Conservation (phyloP, 2,113 vertebrate species). For the Recurvirostra avosetta region DNA sequence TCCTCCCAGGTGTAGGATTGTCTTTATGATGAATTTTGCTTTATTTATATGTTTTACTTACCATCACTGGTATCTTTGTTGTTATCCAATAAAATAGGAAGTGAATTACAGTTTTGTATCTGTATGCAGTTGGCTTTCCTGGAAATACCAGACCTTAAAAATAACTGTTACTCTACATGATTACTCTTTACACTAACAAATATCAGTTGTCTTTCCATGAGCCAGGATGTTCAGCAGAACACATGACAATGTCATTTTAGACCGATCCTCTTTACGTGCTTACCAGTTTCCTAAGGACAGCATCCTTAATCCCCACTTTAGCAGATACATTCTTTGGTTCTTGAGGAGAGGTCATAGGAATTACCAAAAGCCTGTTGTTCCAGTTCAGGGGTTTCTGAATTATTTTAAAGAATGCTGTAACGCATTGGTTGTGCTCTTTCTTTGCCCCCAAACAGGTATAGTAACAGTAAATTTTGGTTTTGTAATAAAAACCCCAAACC, state of each 20-base stretch:
- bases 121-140: neutral
- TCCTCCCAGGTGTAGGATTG: neutral
- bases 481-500: neutral
- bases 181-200: neutral
- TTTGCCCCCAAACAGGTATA: neutral
- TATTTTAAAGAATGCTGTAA: neutral
- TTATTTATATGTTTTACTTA: neutral
- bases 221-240: neutral
- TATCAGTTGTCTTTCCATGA: neutral
- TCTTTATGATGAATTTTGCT: neutral
- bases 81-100: neutral
- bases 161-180: neutral
- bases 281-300: slow-evolving; percentile 11
- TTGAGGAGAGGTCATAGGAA: neutral
- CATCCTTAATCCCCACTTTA: slow-evolving; percentile 11
- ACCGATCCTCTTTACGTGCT: slow-evolving; percentile 9
- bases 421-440: neutral
- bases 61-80: neutral
- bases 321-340: neutral
- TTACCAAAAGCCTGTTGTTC: neutral
- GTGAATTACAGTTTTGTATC: neutral
- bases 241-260: neutral
- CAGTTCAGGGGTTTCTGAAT: neutral
- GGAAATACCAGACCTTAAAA: neutral
- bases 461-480: neutral